Conservation (phyloP, 2,888 invertebrate genomes). For the Bellardia bayeri region DNA sequence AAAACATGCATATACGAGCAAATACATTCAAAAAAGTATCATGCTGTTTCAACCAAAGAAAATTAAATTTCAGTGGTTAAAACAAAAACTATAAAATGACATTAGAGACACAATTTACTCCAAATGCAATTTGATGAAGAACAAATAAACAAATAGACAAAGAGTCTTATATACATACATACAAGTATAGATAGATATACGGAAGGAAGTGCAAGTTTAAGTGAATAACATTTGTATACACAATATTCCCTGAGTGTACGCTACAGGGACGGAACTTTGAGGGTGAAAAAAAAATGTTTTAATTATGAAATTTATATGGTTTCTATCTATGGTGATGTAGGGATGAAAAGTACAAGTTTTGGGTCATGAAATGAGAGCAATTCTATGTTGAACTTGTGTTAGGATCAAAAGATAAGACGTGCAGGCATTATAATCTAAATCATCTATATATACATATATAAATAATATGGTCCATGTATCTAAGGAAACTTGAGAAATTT, state of each 20-base stretch:
- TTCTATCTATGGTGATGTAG: too few species aligned
- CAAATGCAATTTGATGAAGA: conserved; percentile 56
- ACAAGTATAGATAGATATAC: not conserved
- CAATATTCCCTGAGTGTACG: not conserved
- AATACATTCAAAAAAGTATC: conserved; percentile 10
- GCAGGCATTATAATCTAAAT: too few species aligned
- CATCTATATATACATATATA: too few species aligned
- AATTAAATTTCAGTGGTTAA: conserved; percentile 70
- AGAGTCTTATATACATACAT: not conserved
- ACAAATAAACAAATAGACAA: conserved; percentile 18
- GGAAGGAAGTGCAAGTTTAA: conserved; percentile 22
- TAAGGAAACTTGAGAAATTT: too few species aligned
- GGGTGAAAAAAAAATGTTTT: too few species aligned
- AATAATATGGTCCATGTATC: too few species aligned
- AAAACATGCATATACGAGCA: not conserved
- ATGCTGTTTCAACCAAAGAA: conserved; percentile 49
- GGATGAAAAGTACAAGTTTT: too few species aligned
- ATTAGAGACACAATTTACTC: conserved; percentile 59
- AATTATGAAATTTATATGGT: too few species aligned
- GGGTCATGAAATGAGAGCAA: too few species aligned
- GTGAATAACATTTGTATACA: conserved; percentile 39
- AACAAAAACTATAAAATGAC: conserved; percentile 62
- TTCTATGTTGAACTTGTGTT: too few species aligned
- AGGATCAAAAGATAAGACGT: too few species aligned
- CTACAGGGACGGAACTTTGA: not conserved